phyloP scores from a whole-genome alignment of 2,797 vertebrate species.

The Silurus aristotelis region DNA sequence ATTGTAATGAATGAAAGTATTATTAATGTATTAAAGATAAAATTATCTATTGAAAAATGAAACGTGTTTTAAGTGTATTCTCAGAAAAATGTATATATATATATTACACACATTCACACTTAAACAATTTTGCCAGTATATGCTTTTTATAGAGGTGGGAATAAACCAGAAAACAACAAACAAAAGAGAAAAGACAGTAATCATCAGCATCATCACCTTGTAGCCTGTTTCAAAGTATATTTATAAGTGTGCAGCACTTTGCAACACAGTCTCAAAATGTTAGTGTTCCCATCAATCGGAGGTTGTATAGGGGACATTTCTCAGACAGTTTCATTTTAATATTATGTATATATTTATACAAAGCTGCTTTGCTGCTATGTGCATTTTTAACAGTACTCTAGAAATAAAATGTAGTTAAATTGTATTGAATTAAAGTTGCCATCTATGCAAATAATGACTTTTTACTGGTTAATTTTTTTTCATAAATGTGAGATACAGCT shows the following conservation, averaged over 20 bases:
- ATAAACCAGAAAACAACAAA: neutral
- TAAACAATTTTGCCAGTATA: neutral
- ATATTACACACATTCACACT: neutral
- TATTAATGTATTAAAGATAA: too few relatives aligned
- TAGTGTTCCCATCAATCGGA: neutral
- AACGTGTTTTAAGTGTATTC: too few relatives aligned
- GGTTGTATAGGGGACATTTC: neutral
- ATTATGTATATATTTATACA: neutral
- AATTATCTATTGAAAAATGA: too few relatives aligned
- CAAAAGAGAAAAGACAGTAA: neutral
- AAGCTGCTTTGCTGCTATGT: neutral
- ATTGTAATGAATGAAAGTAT: too few relatives aligned
- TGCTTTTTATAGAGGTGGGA: neutral
- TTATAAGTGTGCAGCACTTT: neutral
- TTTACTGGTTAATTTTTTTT: neutral
- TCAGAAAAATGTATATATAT: too few relatives aligned
- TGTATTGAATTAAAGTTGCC: constrained; percentile 1
- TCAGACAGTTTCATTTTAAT: neutral
- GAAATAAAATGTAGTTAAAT: constrained; percentile 1
- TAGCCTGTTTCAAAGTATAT: neutral
- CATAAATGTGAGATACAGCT: neutral
- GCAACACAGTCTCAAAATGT: neutral
- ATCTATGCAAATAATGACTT: neutral
- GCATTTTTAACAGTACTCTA: neutral
- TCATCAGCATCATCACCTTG: neutral